Evolutionary conservation across 2,797 vertebrate species (phyloP), one percentile per base, ranked within the genome.

Genomic region (Xenentodon cancila): DNA sequence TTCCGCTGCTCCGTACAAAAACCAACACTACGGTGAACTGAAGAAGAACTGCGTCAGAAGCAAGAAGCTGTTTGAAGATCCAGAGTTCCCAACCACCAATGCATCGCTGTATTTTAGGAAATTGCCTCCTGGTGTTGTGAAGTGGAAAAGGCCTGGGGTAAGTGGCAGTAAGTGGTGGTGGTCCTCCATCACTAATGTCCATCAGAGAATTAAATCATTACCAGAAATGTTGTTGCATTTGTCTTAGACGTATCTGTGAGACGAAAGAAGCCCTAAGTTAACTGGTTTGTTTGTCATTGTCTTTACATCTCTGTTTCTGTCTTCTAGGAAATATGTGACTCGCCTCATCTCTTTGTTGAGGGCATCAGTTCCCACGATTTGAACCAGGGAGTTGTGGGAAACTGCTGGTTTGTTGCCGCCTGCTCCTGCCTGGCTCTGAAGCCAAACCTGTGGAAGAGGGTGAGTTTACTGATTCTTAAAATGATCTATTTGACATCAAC

Each of bases 381-480:
- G 77, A 95, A 95, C 79, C 96, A 98, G 80, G 96, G 96, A 12
- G 77, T 37, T 37, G 86, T 98, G 75, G 96, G 96, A 1, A 97
- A 98, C 91, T 98, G 96, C 84, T 97, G 96, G 91, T 97, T 98
- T 75, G 93, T 99, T 45, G 96, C 97, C 4, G 97, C 97, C 0
- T 98, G 96, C 77, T 98, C 97, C 61, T 98, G 96, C 73, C 80
- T 99, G 85, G 96, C 97, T n/a, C 88, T 96, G 64, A 94, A 94
- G 79, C 87, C 94, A 25, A 8, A 87, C 34, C 94, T 97, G 37
- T 99, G 97, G 96, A 93, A 94, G 83, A 95, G 93, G 94, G 97
- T 97, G 64, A 67, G 80, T 53, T 44, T 0, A 34, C 11, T 15
- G n/a, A 13, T 37, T 3, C 34, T 37, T 11, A 11, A 12, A 32